phyloP scores from a whole-genome alignment of 2,797 vertebrate genomes.

The Petrocephalus sullivani region DNA sequence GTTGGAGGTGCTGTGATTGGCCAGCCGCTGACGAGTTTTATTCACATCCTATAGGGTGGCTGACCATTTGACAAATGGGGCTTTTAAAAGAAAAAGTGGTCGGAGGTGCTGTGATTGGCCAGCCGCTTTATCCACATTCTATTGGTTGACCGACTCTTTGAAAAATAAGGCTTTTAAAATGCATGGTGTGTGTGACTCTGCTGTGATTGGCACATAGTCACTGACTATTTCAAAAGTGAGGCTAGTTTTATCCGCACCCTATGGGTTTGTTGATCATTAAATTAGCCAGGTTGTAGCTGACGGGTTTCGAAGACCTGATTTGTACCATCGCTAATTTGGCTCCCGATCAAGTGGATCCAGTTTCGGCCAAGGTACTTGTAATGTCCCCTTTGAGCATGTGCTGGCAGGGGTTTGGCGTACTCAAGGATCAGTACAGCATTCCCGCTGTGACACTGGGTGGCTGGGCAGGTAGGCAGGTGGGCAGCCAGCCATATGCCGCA shows the following conservation, averaged over 20 bases:
- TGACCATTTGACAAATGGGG: slow-evolving; percentile 2
- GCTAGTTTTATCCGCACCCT: not conserved
- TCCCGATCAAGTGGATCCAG: not conserved
- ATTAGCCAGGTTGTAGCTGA: not conserved
- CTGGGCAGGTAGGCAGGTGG: not conserved
- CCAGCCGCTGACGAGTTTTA: not conserved
- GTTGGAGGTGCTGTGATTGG: not conserved
- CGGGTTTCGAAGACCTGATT: not conserved
- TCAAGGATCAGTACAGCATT: not conserved
- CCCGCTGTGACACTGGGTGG: not conserved
- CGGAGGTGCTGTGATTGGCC: not conserved
- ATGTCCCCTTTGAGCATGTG: not conserved
- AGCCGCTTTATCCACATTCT: not conserved
- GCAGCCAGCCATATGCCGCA: not conserved
- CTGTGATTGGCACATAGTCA: not conserved
- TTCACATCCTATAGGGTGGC: not conserved
- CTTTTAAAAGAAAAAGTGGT: not conserved
- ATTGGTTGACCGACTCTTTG: not conserved
- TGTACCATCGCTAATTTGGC: not conserved
- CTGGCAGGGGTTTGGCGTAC: not conserved
- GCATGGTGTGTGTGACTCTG: not conserved
- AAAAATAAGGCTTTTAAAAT: not conserved
- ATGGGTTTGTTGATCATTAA: not conserved
- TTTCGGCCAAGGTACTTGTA: not conserved
- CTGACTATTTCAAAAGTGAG: not conserved